Percentiles rank a stretch among this genome's conserved stretches.
phyloP scores from a whole-genome alignment of 2,888 invertebrate species.

The Drosophila sordidula region DNA sequence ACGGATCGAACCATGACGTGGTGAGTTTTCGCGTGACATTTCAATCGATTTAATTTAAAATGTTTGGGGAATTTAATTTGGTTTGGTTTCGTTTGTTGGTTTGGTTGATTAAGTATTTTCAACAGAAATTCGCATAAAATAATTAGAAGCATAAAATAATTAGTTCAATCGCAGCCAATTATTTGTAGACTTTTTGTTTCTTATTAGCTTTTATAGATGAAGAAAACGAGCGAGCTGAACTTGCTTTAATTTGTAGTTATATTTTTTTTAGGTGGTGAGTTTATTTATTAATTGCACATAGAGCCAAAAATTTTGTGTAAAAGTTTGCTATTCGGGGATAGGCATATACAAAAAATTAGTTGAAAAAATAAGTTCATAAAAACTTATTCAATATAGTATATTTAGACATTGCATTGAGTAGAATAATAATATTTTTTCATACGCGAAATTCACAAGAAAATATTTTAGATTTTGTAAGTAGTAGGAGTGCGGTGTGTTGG shows the following conservation, averaged over 20 bases:
- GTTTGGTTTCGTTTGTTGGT: conserved; percentile 21
- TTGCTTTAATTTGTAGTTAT: conserved; percentile 60
- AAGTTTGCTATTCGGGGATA: conserved; percentile 66
- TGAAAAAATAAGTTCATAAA: conserved; percentile 36
- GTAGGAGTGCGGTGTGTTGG: conserved; percentile 2
- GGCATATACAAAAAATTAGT: conserved; percentile 65
- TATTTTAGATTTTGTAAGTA: conserved; percentile 1
- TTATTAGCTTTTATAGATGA: conserved; percentile 57
- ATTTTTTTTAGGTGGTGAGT: conserved; percentile 59
- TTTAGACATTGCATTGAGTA: conserved; percentile 18
- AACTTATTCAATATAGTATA: conserved; percentile 14
- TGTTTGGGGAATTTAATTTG: conserved; percentile 11
- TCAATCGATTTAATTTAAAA: conserved; percentile 21
- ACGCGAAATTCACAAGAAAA: conserved; percentile 51
- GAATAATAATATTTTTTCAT: conserved; percentile 28
- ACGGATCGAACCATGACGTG: conserved; percentile 82
- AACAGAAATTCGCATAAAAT: conserved; percentile 74
- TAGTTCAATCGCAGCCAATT: conserved; percentile 74
- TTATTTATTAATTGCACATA: conserved; percentile 75
- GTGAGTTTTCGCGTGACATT: conserved; percentile 85
- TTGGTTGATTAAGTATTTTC: conserved; percentile 36
- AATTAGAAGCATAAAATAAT: conserved; percentile 78
- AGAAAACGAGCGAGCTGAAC: conserved; percentile 73
- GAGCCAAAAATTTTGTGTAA: conserved; percentile 77
- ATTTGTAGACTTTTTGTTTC: conserved; percentile 34